A percentile compares a stretch with the other conserved stretches of the same genome.
Conservation (phyloP, 2,888 invertebrate species). For the Galeopsomyia nigrocyanea region DNA sequence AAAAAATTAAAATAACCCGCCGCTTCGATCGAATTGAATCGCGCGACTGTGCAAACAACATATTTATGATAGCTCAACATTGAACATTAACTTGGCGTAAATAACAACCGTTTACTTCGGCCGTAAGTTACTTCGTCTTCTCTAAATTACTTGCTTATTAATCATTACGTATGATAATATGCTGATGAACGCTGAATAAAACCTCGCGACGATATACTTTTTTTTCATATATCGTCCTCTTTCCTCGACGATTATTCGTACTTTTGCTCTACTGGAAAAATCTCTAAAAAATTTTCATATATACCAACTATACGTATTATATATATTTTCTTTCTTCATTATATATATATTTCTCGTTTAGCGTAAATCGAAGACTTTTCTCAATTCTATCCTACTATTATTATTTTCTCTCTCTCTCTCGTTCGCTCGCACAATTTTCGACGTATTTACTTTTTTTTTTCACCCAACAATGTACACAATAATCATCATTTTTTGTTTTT, state of each 20-base stretch:
- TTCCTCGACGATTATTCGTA: constrained; percentile 29
- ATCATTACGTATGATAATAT: constrained; percentile 46
- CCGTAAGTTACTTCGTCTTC: constrained; percentile 29
- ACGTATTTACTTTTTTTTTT: constrained; percentile 11
- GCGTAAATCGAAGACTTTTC: constrained; percentile 32
- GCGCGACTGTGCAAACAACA: constrained; percentile 61
- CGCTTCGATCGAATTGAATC: too few relatives aligned
- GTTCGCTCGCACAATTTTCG: constrained; percentile 10
- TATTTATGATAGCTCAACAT: constrained; percentile 65
- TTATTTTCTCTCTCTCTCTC: neutral
- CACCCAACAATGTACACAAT: constrained; percentile 41
- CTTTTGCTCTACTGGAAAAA: constrained; percentile 41
- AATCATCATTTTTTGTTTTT: constrained; percentile 16
- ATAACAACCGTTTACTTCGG: constrained; percentile 54
- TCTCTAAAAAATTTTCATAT: constrained; percentile 47
- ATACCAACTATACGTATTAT: constrained; percentile 41
- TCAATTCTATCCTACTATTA: neutral
- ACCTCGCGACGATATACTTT: constrained; percentile 30
- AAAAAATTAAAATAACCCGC: neutral
- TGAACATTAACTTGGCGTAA: constrained; percentile 63
- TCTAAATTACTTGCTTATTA: constrained; percentile 49
- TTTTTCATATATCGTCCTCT: constrained; percentile 6
- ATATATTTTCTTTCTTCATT: constrained; percentile 29
- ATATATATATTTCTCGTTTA: constrained; percentile 26
- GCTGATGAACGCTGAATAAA: constrained; percentile 36